Evolutionary conservation across 2,888 invertebrate genomes (phyloP), one percentile per base, ranked within the genome.

Genomic region (Agrochola circellaris): DNA sequence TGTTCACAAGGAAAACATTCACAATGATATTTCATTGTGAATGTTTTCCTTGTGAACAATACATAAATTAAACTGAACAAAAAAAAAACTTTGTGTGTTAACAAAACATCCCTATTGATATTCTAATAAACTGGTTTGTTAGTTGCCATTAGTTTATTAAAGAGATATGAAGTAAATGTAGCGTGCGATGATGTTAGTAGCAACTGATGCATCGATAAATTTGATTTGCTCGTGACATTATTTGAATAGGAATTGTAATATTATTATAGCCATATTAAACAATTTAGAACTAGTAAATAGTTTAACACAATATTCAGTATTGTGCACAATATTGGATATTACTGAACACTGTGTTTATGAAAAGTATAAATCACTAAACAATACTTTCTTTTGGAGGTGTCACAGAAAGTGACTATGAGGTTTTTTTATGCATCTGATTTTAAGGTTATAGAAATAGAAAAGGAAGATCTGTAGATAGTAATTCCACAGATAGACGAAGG

Each of bases 191-290:
- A 45, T 58, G 26, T 54, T 30, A 67, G 20, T 20, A 34, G 51
- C 7, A 45, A 60, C 75, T n/a, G 54, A 74, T 60, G 54, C 75
- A 62, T 15, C 56, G 15, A 77, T 64, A 34, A 54, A 74, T 81
- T 81, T n/a, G 23, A 61, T 54, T 82, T 64, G 48, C 23, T 82
- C 42, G 62, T 76, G 51, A 74, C 65, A 51, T 82, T 38, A 56
- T 48, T 76, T 48, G 42, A 68, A 62, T 67, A 62, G 17, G 48
- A 15, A 54, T 42, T 51, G n/a, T 48, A n/a, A 26, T 9, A 48
- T 38, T n/a, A 48, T 38, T n/a, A 45, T 45, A 38, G 9, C 17
- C 2, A 13, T n/a, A 17, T 34, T 45, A 48, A 54, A 56, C 38
- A 17, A 9, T 62, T 68, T 45, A 38, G 26, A 62, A 30, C 38